These are phyloP conservation scores for Tribolium castaneum DNA, from an alignment of 1,140 invertebrate species.

Conservation along the genomic window DNA sequence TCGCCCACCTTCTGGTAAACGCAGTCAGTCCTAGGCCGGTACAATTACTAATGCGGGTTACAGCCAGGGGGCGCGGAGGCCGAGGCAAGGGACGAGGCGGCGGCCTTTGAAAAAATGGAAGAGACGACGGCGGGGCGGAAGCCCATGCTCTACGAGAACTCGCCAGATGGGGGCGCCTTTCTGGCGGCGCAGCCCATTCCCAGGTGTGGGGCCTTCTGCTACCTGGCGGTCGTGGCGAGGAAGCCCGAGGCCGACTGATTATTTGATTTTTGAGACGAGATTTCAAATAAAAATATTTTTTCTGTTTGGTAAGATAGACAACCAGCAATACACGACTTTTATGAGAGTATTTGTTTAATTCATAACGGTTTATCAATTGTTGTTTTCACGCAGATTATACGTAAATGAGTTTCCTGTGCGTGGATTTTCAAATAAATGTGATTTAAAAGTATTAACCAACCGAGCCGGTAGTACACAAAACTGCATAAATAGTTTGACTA, in stretches of 20 bases:
- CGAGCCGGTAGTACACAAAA: no score
- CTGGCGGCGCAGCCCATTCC: slow-evolving; percentile 66
- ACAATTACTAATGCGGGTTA: neutral
- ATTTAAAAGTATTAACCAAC: no score
- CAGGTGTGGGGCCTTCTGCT: slow-evolving; percentile 67
- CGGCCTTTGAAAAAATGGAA: slow-evolving; percentile 33
- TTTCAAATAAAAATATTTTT: neutral
- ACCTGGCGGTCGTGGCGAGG: slow-evolving; percentile 65
- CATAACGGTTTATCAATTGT: no score
- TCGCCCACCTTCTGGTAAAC: slow-evolving; percentile 63
- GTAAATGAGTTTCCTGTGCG: no score
- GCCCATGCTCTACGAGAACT: slow-evolving; percentile 64
- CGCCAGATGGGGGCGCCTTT: slow-evolving; percentile 68
- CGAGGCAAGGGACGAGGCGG: slow-evolving; percentile 52
- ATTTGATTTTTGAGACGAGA: neutral
- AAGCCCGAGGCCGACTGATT: slow-evolving; percentile 46
- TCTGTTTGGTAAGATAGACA: no score
- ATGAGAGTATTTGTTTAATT: no score
- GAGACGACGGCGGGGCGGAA: slow-evolving; percentile 45
- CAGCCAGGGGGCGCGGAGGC: slow-evolving; percentile 57
- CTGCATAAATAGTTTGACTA: no score
- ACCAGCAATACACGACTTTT: no score
- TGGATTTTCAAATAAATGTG: no score
- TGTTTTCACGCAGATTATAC: no score
- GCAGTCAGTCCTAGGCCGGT: no score